phyloP scores from a whole-genome alignment of 2,797 vertebrate genomes.

The Peromyscus eremicus region DNA sequence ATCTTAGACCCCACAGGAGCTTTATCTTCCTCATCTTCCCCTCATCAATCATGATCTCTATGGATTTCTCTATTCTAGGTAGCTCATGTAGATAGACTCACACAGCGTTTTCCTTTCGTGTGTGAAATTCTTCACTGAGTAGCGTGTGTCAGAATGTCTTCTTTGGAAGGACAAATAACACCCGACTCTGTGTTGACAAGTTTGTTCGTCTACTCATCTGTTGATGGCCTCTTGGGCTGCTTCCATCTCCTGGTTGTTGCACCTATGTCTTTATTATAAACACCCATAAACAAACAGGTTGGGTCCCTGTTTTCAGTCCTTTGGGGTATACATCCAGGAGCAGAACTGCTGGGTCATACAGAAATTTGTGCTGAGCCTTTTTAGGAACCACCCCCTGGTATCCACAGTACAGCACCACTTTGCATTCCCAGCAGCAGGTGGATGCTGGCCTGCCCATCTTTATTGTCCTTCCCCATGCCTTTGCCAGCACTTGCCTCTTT shows the following conservation, averaged over 20 bases:
- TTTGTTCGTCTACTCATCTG: not conserved
- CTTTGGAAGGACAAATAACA: not conserved
- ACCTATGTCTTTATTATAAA: not conserved
- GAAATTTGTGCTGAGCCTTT: not conserved
- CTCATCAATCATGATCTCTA: not conserved
- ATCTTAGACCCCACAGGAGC: not conserved
- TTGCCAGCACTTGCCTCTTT: not conserved
- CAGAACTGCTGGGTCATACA: not conserved
- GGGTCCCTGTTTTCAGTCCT: not conserved
- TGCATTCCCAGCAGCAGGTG: not conserved
- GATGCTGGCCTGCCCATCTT: not conserved
- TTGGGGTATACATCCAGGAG: not conserved
- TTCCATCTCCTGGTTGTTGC: not conserved
- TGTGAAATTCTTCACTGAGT: not conserved
- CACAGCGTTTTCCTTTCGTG: not conserved
- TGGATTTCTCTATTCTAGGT: not conserved
- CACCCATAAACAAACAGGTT: not conserved
- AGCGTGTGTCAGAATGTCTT: not conserved
- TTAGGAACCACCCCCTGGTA: not conserved
- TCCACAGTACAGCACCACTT: not conserved
- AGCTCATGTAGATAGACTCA: not conserved
- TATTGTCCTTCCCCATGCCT: not conserved
- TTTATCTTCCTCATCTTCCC: not conserved
- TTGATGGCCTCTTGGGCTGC: not conserved
- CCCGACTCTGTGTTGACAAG: not conserved